phyloP scores from a whole-genome alignment of 2,113 vertebrate genomes.

The Ammodytes dubius region DNA sequence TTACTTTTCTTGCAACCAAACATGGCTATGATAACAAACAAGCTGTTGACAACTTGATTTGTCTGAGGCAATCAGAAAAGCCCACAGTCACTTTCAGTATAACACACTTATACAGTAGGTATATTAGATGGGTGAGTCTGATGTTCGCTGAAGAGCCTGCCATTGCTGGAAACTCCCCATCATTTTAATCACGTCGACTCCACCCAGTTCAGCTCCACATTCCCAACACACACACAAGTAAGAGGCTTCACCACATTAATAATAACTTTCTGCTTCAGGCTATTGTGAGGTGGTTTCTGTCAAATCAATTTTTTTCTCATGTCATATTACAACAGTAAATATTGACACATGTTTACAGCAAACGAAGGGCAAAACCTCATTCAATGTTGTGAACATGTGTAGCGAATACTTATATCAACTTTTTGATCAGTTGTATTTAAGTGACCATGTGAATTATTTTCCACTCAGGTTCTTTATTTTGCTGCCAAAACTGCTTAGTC shows the following conservation, averaged over 20 bases:
- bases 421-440: not conserved
- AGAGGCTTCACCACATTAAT: not conserved
- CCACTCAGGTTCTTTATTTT: not conserved
- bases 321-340: not conserved
- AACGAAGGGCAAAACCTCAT: not conserved
- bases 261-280: slow-evolving; percentile 3
- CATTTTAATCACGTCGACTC: slow-evolving; percentile 20
- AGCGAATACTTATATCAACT: not conserved
- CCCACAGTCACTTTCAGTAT: not conserved
- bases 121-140: not conserved
- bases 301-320: slow-evolving; percentile 13
- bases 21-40: not conserved
- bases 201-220: slow-evolving; percentile 35
- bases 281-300: not conserved
- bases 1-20: not conserved
- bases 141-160: slow-evolving; percentile 48
- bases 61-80: not conserved
- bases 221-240: not conserved
- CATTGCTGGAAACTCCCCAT: slow-evolving; percentile 4
- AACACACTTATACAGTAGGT: not conserved
- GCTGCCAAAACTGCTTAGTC: not conserved
- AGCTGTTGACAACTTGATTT: not conserved
- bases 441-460: not conserved
- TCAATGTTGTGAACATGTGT: not conserved
- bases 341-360: not conserved